Evolutionary conservation across 2,113 vertebrate genomes (phyloP), one percentile per base, ranked within the genome.

Genomic region (Melanotaenia duboulayi): DNA sequence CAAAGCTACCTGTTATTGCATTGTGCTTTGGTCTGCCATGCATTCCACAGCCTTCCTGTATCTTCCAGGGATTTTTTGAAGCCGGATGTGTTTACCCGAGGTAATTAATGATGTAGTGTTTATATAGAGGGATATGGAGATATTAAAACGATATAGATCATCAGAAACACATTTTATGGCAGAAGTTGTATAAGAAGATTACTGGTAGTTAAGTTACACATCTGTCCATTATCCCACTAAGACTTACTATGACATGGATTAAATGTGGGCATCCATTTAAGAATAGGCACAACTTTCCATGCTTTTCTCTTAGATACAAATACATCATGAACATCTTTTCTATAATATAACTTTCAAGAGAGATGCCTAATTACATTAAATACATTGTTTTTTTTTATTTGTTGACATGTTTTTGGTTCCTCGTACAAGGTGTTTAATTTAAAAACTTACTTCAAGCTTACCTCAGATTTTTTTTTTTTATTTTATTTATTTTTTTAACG

Each of bases 1-100:
- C 56, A 17, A 13, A 71, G 60, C 56, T 83, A 35, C 49, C 68
- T 67, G 77, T 58, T 65, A 51, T 75, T 40, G 42, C 50, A 13
- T 35, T 32, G 8, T 19, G 22, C 20, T 71, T 54, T n/a, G 63
- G 32, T 56, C 6, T 63, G 80, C 69, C n/a, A 48, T 23, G 13
- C 65, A 72, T 88, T 83, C 86, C 61, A 65, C 40, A 71, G 13
- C 73, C 58, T 67, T 60, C 49, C 14, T 32, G 51, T 57, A 62
- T 39, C 46, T 52, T 48, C 12, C 60, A 37, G 19, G 19, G 40
- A 52, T 40, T 56, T 56, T 32, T 54, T 37, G 55, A 42, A 24
- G 40, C n/a, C 37, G 64, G 9, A 55, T 52, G 14, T 39, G 51
- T 40, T 84, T 56, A 68, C 55, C 58, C 65, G 51, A 51, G 69